A percentile compares a stretch with the other conserved stretches of the same genome.
phyloP scores from a whole-genome alignment of 2,797 vertebrate species.

The Vipera latastei region DNA sequence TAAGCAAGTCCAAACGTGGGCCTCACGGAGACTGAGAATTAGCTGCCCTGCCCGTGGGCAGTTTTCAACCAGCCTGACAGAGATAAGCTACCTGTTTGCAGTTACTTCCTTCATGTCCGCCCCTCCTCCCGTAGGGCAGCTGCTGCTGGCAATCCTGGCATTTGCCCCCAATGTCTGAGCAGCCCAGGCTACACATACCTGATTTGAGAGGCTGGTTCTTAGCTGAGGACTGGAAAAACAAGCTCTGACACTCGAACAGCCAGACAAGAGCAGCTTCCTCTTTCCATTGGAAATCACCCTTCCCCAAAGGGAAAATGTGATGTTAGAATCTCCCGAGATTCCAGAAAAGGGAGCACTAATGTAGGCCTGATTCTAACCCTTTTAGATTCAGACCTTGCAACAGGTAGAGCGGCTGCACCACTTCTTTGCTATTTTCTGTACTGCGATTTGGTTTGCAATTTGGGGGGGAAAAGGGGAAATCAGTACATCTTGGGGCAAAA shows the following conservation, averaged over 20 bases:
- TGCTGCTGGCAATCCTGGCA: not conserved
- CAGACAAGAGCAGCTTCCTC: not conserved
- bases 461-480: not conserved
- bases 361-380: not conserved
- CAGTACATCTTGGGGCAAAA: not conserved
- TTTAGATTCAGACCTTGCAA: not conserved
- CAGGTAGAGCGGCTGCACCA: not conserved
- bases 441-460: not conserved
- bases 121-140: not conserved
- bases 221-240: not conserved
- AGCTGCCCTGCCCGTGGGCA: not conserved
- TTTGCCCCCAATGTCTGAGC: too few species aligned
- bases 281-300: constrained; percentile 22
- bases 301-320: not conserved
- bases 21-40: not conserved
- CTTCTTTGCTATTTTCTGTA: not conserved
- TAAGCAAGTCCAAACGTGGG: not conserved
- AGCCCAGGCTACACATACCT: constrained; percentile 1
- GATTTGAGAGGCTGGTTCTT: not conserved
- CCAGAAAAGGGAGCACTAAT: not conserved
- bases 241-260: not conserved
- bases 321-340: not conserved
- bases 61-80: not conserved
- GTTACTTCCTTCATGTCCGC: not conserved
- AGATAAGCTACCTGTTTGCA: too few species aligned